A percentile compares a stretch with the other conserved stretches of the same genome.
Evolutionary conservation across 2,113 vertebrate species (phyloP).

Genomic region (Microtus ochrogaster): DNA sequence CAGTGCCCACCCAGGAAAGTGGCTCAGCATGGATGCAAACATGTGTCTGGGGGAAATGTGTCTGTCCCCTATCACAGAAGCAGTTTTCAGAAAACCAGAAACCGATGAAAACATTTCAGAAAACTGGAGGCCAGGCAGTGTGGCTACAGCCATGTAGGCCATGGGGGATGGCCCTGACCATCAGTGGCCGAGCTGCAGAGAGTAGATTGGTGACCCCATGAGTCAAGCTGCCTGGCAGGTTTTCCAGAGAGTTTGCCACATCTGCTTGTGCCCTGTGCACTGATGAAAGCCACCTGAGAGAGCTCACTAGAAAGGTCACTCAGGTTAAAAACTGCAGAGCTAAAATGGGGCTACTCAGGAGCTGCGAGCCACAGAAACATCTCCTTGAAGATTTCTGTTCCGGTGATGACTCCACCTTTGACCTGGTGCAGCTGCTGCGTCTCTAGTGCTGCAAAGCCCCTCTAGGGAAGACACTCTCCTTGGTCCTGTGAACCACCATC

Average conservation of each 20-base stretch:
- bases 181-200: background rate
- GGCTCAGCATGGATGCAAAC: background rate
- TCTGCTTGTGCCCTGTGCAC: too few species aligned
- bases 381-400: constrained; percentile 95
- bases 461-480: background rate
- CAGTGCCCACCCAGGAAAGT: background rate
- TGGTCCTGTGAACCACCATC: background rate
- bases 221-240: background rate
- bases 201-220: background rate
- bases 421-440: background rate
- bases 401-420: constrained; percentile 85
- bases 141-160: background rate
- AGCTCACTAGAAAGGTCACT: constrained; percentile 91
- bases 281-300: constrained; percentile 82
- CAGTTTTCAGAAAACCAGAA: background rate
- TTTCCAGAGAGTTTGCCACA: background rate
- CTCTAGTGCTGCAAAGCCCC: background rate
- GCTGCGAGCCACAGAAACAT: constrained; percentile 93
- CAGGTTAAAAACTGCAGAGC: constrained; percentile 54
- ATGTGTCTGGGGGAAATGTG: background rate
- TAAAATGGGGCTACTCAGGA: constrained; percentile 93
- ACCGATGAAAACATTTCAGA: background rate
- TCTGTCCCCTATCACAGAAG: background rate
- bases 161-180: background rate
- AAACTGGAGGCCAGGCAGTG: background rate